Base-by-base conservation (phyloP, 2,797 vertebrate genomes). In the Bradypodion ventrale region DNA sequence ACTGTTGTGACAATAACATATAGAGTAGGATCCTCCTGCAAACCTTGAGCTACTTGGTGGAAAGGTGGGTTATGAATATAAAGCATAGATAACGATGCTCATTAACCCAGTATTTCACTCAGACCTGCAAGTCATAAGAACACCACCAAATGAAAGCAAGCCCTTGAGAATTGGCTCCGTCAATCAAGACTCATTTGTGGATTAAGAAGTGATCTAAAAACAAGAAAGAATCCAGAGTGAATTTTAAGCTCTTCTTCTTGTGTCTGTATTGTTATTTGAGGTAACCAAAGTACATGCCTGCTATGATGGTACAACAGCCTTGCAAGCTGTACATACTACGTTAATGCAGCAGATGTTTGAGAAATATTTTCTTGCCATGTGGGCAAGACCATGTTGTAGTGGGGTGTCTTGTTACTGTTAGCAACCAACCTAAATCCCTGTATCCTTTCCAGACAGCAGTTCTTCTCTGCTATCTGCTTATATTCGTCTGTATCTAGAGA, bases 321-420 rank as follows among this genome's bases (percentile, higher is more conserved):
- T 49, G 32, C 21, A 62, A 63, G 27, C 46, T 63, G 35, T 40
- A 44, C 82, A 60, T 60, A 25, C 37, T 27, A 46, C 21, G 73
- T 7, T 62, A 69, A 60, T 62, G 19, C 19, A 82, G 40, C 40
- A 73, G 56, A 65, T 82, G 68, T 44, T 63, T 15, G n/a, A 42
- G 12, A 35, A 73, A 60, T 73, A n/a, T 35, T 21, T n/a, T 32
- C 19, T 21, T 66, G 46, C 56, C 56, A 69, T 49, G 21, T 40
- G 56, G 65, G 44, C 52, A 82, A 62, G n/a, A 62, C 8, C 1
- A 13, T 35, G 40, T 73, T 74, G 23, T 29, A 27, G 62, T 80
- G 82, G 29, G 23, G 29, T 27, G 56, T 32, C 74, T 72, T 35
- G n/a, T 73, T 73, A 74, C 37, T 82, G 56, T 63, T 82, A 73